Conservation (phyloP, 1,140 invertebrate genomes). For the Lethrus apterus region DNA sequence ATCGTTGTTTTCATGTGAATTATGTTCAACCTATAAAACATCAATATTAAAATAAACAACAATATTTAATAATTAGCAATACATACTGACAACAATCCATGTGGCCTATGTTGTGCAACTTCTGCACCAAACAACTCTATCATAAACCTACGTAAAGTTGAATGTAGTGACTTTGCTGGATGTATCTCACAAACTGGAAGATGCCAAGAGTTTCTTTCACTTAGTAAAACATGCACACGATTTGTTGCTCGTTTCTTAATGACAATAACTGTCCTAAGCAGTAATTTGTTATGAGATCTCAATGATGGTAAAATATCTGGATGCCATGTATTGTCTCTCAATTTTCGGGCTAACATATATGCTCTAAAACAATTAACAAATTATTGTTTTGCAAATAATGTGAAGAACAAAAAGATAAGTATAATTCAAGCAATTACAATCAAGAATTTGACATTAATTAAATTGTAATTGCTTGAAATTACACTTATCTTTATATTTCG, state of each 20-base stretch:
- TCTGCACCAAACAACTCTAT: conserved; percentile 84
- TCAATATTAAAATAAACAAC: conserved; percentile 1
- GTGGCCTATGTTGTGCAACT: conserved; percentile 74
- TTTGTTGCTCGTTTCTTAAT: conserved; percentile 80
- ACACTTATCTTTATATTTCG: too few relatives aligned
- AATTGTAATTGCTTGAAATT: too few relatives aligned
- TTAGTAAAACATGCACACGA: conserved; percentile 72
- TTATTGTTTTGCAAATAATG: background rate
- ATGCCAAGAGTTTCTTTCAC: conserved; percentile 73
- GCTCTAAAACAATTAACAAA: conserved; percentile 22
- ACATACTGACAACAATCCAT: conserved; percentile 63
- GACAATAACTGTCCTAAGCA: conserved; percentile 69
- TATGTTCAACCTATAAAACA: conserved; percentile 46
- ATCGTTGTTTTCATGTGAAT: conserved; percentile 50
- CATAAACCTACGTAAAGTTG: conserved; percentile 83
- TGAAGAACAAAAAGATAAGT: background rate
- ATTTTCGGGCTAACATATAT: conserved; percentile 35
- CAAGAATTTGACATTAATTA: too few relatives aligned
- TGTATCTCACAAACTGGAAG: conserved; percentile 84
- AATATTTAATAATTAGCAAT: conserved; percentile 1
- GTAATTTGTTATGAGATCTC: conserved; percentile 61
- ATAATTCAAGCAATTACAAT: too few relatives aligned
- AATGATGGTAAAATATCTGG: conserved; percentile 59
- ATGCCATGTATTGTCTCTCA: conserved; percentile 55
- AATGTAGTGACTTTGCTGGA: conserved; percentile 76